Evolutionary conservation across 2,797 vertebrate species (phyloP).

Genomic region (Pteropus rufus): DNA sequence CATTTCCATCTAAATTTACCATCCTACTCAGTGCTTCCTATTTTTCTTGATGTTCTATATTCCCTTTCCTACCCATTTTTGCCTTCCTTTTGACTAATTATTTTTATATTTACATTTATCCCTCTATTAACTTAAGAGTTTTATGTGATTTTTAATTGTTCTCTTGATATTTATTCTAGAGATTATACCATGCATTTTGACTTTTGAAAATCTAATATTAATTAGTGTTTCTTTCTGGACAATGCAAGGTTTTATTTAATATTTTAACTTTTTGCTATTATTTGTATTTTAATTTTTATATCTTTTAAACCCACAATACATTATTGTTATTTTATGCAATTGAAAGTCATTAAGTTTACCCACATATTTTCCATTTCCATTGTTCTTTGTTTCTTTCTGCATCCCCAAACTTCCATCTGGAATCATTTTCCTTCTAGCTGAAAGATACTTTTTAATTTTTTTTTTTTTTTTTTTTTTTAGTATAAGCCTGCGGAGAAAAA

Average conservation of each 20-base stretch:
- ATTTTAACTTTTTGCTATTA: background rate
- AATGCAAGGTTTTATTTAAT: background rate
- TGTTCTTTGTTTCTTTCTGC: background rate
- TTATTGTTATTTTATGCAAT: background rate
- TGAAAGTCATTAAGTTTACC: background rate
- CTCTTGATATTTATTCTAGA: background rate
- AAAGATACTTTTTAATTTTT: background rate
- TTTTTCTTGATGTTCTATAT: background rate
- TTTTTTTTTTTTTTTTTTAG: background rate
- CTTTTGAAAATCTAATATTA: background rate
- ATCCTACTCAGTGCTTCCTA: background rate
- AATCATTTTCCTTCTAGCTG: background rate
- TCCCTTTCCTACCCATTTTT: background rate
- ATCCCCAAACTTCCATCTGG: background rate
- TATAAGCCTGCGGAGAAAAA: background rate
- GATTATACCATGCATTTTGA: background rate
- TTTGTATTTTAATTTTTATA: constrained; percentile 32
- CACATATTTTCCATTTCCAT: background rate
- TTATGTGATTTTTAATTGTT: background rate
- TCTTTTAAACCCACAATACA: background rate
- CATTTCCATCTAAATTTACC: background rate
- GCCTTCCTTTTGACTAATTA: background rate
- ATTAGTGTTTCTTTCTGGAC: background rate
- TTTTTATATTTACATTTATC: background rate
- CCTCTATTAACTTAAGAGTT: background rate